Conservation (phyloP, 37 sponge, comb jelly and placozoan genomes). For the Oopsacas minuta region DNA sequence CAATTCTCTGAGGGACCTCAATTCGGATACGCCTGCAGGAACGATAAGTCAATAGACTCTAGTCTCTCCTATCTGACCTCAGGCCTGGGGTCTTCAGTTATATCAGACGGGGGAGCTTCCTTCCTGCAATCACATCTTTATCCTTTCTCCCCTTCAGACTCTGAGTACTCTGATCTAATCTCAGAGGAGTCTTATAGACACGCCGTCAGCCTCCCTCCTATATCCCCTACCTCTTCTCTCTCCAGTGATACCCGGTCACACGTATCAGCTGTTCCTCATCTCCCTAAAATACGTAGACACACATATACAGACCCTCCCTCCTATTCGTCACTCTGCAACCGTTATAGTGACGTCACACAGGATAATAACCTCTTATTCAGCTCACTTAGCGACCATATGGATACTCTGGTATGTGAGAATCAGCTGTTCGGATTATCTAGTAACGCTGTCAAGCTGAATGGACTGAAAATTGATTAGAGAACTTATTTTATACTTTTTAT, state of each 20-base stretch:
- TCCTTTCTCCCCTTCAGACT: background rate
- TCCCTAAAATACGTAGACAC: background rate
- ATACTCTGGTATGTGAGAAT: background rate
- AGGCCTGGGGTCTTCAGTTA: background rate
- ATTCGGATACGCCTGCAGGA: background rate
- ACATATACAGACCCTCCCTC: background rate
- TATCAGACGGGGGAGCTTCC: background rate
- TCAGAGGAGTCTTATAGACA: background rate
- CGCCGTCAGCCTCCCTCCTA: background rate
- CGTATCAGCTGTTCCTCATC: background rate
- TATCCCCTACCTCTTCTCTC: background rate
- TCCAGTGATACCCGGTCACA: background rate
- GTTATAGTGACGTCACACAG: background rate
- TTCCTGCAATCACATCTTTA: background rate
- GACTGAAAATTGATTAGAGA: background rate
- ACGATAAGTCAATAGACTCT: background rate
- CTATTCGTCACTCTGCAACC: background rate
- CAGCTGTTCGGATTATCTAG: background rate
- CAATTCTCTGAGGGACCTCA: background rate
- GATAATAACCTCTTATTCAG: background rate
- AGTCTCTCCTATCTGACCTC: background rate
- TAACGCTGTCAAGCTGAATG: background rate
- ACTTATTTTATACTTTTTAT: too few relatives aligned
- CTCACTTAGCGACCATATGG: background rate
- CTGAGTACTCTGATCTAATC: background rate